Evolutionary conservation across 2,888 invertebrate genomes (phyloP).

Genomic region (Craniophora ligustri): DNA sequence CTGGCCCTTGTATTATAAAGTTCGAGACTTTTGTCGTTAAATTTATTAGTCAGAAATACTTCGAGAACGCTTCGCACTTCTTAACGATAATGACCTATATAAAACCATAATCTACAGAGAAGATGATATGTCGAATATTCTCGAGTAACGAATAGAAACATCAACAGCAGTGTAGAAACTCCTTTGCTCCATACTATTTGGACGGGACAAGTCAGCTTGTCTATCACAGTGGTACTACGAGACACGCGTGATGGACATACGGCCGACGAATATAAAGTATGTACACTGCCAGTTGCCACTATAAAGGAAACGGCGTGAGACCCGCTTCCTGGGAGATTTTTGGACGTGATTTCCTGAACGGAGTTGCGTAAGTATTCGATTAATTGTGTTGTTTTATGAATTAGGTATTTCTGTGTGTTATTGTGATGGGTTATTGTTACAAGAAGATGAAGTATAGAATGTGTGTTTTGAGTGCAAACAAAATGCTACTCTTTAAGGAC

Average conservation of each 20-base stretch:
- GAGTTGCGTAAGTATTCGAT: conserved; percentile 51
- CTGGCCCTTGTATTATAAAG: too few species aligned
- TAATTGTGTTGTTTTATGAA: conserved; percentile 3
- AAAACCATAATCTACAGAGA: too few species aligned
- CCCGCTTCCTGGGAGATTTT: conserved; percentile 77
- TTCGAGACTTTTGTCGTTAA: too few species aligned
- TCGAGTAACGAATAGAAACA: too few species aligned
- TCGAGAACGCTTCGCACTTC: too few species aligned
- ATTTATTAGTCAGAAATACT: too few species aligned
- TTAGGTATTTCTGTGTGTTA: background rate
- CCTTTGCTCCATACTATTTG: conserved; percentile 28
- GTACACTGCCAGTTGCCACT: conserved; percentile 50
- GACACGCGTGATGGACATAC: conserved; percentile 64
- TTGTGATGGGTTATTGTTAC: too few species aligned
- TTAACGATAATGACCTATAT: too few species aligned
- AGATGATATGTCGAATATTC: too few species aligned
- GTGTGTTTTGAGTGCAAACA: too few species aligned
- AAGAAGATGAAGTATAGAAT: too few species aligned
- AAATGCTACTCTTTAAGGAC: too few species aligned
- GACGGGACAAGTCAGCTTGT: conserved; percentile 29
- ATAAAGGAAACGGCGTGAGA: conserved; percentile 64
- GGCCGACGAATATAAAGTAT: conserved; percentile 72
- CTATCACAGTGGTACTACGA: conserved; percentile 43
- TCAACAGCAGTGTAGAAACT: background rate
- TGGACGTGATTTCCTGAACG: conserved; percentile 77